Evolutionary conservation across 2,797 vertebrate species (phyloP), one percentile per base, ranked within the genome.

Genomic region (Tokudaia muenninki): DNA sequence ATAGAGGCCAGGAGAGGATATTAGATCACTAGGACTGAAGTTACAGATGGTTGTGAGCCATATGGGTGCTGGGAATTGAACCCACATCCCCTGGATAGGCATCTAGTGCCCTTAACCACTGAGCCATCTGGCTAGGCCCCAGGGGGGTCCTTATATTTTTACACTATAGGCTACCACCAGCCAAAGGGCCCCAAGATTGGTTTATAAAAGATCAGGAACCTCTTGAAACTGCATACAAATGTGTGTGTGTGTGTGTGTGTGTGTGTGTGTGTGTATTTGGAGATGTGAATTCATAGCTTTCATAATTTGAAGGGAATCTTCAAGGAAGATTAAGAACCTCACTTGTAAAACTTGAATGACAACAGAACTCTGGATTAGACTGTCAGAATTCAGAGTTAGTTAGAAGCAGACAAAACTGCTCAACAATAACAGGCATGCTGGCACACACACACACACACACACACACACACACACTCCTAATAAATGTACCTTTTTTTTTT

Each of bases 341-440:
- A 21, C 22, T 55, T 96, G 0, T 91, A 84, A 77, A 63, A 77
- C 50, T 21, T 29, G 65, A 57, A 86, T 19, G 47, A 17, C 70
- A 75, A n/a, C 26, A 47, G 8, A 8, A 65, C 13, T 80, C 72
- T 93, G 19, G 75, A 55, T 86, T 26, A 90, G 74, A 55, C 63
- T 26, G 70, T 81, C 86, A 78, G 11, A 70, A 95, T 37, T 88
- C 80, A 91, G 70, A 86, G 70, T 75, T 80, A 80, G n/a, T 44
- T 86, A 87, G 59, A 87, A 92, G 87, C 47, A 52, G 37, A 79
- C 52, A 44, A 80, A 6, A 37, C 70, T 31, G 50, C 80, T 29
- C 24, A 77, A 47, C 26, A 50, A 31, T 55, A 92, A 29, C 19
- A 82, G 17, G 34, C 5, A 37, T 13, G 55, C 19, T 13, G 9